Conservation (phyloP, 2,113 vertebrate species). For the Chitala chitala region DNA sequence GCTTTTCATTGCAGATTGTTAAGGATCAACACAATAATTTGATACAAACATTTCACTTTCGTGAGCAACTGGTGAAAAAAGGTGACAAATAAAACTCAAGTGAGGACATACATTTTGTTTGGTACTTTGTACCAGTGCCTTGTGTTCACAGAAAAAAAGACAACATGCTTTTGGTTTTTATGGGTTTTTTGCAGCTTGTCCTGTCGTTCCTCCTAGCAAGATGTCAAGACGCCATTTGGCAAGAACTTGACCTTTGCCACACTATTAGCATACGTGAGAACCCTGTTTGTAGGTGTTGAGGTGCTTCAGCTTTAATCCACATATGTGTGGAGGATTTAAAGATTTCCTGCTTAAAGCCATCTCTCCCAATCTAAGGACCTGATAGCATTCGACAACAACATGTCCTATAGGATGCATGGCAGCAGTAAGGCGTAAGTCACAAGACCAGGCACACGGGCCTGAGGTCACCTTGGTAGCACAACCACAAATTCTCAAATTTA, state of each 20-base stretch:
- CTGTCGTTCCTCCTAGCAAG: not conserved
- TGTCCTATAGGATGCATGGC: not conserved
- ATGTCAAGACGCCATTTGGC: constrained; percentile 15
- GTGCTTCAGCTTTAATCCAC: constrained; percentile 1
- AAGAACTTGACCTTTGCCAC: constrained; percentile 15
- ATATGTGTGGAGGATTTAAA: constrained; percentile 18
- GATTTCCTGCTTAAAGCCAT: constrained; percentile 23
- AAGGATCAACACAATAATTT: not conserved
- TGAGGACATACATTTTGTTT: no score
- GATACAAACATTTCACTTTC: not conserved
- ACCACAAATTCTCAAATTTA: not conserved
- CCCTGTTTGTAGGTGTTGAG: constrained; percentile 4
- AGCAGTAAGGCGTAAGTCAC: not conserved
- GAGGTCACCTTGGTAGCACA: constrained; percentile 5
- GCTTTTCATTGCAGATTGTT: not conserved
- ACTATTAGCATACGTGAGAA: constrained; percentile 10
- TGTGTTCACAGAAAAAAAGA: not conserved
- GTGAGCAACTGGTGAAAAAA: not conserved
- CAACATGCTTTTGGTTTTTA: not conserved
- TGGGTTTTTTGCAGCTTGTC: not conserved
- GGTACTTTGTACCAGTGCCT: no score
- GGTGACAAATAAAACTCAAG: not conserved
- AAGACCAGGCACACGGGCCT: not conserved
- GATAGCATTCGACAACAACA: not conserved
- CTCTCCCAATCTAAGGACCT: not conserved